These are phyloP conservation scores for Carterocephalus palaemon DNA, from an alignment of 2,888 invertebrate genomes.

Conservation along the genomic window DNA sequence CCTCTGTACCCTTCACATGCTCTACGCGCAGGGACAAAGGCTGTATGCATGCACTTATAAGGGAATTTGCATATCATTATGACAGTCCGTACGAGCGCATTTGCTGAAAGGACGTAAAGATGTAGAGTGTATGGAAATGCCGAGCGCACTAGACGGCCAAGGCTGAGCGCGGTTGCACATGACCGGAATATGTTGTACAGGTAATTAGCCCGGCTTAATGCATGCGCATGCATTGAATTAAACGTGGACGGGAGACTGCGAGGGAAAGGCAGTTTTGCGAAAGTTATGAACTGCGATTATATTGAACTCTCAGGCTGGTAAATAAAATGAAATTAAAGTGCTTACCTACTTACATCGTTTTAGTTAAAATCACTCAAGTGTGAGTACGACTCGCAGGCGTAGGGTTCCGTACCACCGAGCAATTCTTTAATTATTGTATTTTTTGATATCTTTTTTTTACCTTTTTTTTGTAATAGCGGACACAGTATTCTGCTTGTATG, in stretches of 20 bases:
- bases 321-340: no score
- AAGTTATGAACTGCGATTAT: no score
- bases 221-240: constrained; percentile 23
- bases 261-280: background rate
- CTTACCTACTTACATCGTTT: no score
- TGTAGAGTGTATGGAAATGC: constrained; percentile 19
- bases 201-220: constrained; percentile 19
- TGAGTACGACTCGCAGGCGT: no score
- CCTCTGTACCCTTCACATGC: no score
- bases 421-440: no score
- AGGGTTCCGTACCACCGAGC: no score
- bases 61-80: constrained; percentile 10
- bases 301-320: no score
- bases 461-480: no score
- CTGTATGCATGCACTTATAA: background rate
- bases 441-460: no score
- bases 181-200: constrained; percentile 17
- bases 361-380: no score
- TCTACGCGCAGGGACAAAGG: constrained; percentile 2
- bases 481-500: no score
- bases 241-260: constrained; percentile 9
- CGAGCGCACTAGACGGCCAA: constrained; percentile 4
- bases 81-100: constrained; percentile 13
- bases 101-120: constrained; percentile 13
- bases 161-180: constrained; percentile 9